phyloP scores from a whole-genome alignment of 2,113 vertebrate genomes.

The Syngnathus scovelli region DNA sequence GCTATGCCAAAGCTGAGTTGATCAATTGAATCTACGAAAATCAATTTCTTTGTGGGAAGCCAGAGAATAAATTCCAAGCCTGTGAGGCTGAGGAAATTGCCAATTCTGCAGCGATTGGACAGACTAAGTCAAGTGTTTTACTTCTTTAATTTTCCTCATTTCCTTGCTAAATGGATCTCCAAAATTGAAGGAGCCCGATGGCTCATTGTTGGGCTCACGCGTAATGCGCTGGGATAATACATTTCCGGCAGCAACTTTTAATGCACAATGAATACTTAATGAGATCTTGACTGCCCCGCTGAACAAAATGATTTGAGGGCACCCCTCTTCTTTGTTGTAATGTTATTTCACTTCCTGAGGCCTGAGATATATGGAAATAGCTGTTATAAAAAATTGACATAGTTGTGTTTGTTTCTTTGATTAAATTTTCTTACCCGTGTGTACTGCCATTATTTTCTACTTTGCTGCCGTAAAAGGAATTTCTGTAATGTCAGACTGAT shows the following conservation, averaged over 20 bases:
- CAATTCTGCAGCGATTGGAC: background rate
- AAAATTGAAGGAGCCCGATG: background rate
- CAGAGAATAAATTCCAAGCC: background rate
- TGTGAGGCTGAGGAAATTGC: conserved; percentile 1
- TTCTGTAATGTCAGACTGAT: background rate
- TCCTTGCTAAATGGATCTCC: conserved; percentile 5
- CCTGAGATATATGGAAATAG: too few relatives aligned
- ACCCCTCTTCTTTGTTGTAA: background rate
- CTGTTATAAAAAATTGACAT: background rate
- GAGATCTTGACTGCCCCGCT: background rate
- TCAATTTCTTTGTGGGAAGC: background rate
- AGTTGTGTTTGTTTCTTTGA: background rate
- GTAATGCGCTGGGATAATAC: conserved; percentile 2
- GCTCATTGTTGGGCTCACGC: background rate
- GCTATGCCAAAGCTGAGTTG: background rate
- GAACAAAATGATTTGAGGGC: background rate
- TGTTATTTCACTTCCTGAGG: background rate
- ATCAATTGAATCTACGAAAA: background rate
- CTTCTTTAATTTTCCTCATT: background rate
- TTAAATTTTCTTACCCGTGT: background rate
- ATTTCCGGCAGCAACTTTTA: conserved; percentile 1
- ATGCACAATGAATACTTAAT: background rate
- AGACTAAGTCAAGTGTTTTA: conserved; percentile 4
- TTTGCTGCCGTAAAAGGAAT: background rate
- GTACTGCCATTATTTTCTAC: background rate